Conservation (phyloP, 37 sponge, comb jelly and placozoan genomes). For the Aphrocallistes beatrix region DNA sequence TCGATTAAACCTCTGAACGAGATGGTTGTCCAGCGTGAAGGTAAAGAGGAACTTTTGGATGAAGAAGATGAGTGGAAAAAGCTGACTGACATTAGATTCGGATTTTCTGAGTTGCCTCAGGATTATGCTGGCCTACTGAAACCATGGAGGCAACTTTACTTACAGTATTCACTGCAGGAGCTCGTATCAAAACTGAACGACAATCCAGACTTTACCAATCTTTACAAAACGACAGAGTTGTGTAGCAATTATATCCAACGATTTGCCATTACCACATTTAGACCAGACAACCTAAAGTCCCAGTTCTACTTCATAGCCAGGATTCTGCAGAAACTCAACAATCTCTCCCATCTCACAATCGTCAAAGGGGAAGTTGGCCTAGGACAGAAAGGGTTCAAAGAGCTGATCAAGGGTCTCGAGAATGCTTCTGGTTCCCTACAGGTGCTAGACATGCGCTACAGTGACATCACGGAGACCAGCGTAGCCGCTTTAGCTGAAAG, state of each 20-base stretch:
- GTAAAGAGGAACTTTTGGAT: constrained; percentile 6
- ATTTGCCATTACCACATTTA: constrained; percentile 39
- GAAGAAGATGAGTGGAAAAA: constrained; percentile 39
- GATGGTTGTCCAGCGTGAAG: background rate
- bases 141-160: constrained; percentile 51
- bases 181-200: constrained; percentile 46
- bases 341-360: constrained; percentile 41
- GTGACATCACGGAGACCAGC: constrained; percentile 29
- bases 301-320: constrained; percentile 38
- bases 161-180: constrained; percentile 52
- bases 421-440: constrained; percentile 40
- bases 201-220: constrained; percentile 40
- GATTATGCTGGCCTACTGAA: constrained; percentile 17
- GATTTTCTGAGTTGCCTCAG: constrained; percentile 35
- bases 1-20: constrained; percentile 36
- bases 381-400: constrained; percentile 51
- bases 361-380: constrained; percentile 38
- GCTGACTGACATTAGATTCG: constrained; percentile 41
- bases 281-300: constrained; percentile 44
- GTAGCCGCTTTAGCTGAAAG: constrained; percentile 40
- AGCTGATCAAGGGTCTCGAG: constrained; percentile 44
- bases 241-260: constrained; percentile 29
- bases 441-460: constrained; percentile 41
- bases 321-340: constrained; percentile 31
- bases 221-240: constrained; percentile 32